Base-by-base conservation (phyloP, 2,113 vertebrate genomes). In the Malaclemys terrapin region DNA sequence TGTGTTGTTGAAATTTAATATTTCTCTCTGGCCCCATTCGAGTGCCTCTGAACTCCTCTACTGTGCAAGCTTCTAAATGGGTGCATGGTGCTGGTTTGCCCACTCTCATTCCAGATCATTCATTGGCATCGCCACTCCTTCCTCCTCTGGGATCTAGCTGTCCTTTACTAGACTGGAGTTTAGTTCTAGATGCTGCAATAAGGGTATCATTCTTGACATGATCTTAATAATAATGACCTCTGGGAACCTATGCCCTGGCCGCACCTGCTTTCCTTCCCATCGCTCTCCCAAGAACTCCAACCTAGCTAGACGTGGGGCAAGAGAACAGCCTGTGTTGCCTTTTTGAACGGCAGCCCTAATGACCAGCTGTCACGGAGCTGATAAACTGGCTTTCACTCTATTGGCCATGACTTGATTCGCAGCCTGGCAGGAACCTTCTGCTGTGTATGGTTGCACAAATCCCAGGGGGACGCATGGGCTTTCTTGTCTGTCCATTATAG, bases 141-240 rank as follows among this genome's bases (percentile, higher is more conserved):
- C 29, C 4, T 83, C 76, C 0, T 0, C 50, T 83, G 10, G 1
- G n/a, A 88, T 87, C 65, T 0, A 14, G 22, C 75, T 47, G 42
- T 29, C 42, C 75, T 14, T 47, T 29, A 47, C 47, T 27, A 45
- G 75, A 29, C 5, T 25, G 45, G 75, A 0, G 4, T 2, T 5
- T 62, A 72, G 62, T 42, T 19, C 53, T 57, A n/a, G 45, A 8
- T 47, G 1, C 47, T 52, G n/a, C 42, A 80, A 10, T 42, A 75
- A 88, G 80, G 10, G 47, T 49, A 56, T 53, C 14, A 3, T 52
- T 94, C 80, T 94, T 50, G 29, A 13, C 22, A 29, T 49, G 25
- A 47, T 24, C 49, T 38, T 10, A 72, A 35, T 35, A 72, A 35
- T 35, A 69, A n/a, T 72, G 65, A 72, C n/a, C 65, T 20, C 65